A percentile compares a stretch with the other conserved stretches of the same genome.
These are phyloP conservation scores for Alloscopus bannaensis DNA, from an alignment of 2,888 invertebrate genomes.

Conservation along the genomic window DNA sequence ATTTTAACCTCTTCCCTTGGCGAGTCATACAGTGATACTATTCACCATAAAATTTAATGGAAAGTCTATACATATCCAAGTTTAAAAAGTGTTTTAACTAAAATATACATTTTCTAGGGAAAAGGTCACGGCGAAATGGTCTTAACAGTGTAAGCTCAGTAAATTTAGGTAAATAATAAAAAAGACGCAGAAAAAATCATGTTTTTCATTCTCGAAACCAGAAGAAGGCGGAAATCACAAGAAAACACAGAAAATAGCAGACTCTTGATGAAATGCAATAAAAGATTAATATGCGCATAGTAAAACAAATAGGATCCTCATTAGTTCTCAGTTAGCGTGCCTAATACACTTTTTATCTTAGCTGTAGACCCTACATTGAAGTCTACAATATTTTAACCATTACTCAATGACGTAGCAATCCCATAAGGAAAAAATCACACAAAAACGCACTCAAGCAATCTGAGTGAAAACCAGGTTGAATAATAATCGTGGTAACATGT, in stretches of 20 bases:
- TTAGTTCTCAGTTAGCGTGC: background rate
- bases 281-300: background rate
- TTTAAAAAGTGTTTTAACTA: background rate
- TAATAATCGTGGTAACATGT: background rate
- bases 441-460: background rate
- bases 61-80: background rate
- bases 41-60: no score
- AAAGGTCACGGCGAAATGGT: background rate
- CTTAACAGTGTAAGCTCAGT: background rate
- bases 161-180: slow-evolving; percentile 22
- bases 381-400: background rate
- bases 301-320: slow-evolving; percentile 14
- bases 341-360: background rate
- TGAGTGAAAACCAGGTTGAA: slow-evolving; percentile 2
- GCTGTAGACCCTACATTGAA: background rate
- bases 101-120: background rate
- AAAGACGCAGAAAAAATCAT: background rate
- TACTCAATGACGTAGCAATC: background rate
- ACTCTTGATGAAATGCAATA: background rate
- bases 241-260: background rate
- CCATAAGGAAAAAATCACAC: background rate
- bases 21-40: no score
- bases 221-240: background rate
- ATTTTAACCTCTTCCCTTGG: no score
- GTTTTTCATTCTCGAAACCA: slow-evolving; percentile 27